Percentiles rank a stretch among this genome's conserved stretches.
Evolutionary conservation across 1,140 invertebrate species (phyloP).

Genomic region (Drosophila pseudoananassae): DNA sequence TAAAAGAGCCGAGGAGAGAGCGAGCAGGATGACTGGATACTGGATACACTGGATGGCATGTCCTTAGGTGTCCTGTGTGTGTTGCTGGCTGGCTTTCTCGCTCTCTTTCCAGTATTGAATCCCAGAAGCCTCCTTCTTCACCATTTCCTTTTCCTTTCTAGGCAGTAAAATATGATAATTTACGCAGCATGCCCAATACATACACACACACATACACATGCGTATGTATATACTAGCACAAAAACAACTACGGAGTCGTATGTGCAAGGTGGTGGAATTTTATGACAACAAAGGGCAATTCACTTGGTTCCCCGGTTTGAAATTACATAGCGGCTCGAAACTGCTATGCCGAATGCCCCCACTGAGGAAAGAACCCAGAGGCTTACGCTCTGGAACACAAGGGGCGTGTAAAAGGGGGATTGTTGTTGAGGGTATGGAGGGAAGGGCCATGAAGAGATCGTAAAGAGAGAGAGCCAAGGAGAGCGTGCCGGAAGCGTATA

Average conservation of each 20-base stretch:
- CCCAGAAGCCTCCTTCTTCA: constrained; percentile 12
- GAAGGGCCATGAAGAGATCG: background rate
- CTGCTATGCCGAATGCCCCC: constrained; percentile 4
- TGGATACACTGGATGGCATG: background rate
- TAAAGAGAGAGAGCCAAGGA: background rate
- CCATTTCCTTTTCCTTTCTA: constrained; percentile 32
- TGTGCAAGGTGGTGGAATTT: constrained; percentile 72
- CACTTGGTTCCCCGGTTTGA: constrained; percentile 48
- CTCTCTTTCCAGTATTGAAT: constrained; percentile 11
- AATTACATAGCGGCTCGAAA: constrained; percentile 55
- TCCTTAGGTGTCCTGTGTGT: constrained; percentile 30
- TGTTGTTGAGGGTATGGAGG: background rate
- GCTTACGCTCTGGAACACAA: background rate
- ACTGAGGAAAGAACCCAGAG: background rate
- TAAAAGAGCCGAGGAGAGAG: constrained; percentile 11
- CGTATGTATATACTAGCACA: background rate
- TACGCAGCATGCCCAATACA: constrained; percentile 41
- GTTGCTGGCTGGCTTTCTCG: constrained; percentile 6
- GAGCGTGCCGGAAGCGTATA: background rate
- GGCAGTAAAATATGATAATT: constrained; percentile 64
- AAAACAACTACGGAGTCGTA: background rate
- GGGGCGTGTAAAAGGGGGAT: background rate
- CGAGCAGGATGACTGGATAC: constrained; percentile 2
- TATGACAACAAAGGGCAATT: constrained; percentile 60
- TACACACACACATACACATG: constrained; percentile 17